A percentile compares a stretch with the other conserved stretches of the same genome.
These are phyloP conservation scores for Brotula barbata DNA, from an alignment of 2,797 vertebrate species.

Conservation along the genomic window DNA sequence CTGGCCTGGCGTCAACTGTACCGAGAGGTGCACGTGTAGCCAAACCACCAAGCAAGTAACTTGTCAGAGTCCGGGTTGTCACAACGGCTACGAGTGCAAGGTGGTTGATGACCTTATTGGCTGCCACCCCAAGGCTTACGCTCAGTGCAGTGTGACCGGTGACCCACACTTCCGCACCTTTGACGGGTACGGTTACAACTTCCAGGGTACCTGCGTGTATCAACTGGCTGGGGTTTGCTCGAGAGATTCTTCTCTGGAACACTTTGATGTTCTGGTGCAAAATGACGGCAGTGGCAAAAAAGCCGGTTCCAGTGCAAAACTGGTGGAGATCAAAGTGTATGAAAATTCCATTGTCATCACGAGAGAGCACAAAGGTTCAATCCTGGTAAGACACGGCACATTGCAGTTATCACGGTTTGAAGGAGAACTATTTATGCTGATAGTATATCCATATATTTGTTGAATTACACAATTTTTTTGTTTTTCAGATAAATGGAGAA, in stretches of 20 bases:
- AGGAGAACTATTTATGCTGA: neutral
- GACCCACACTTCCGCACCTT: slow-evolving; percentile 67
- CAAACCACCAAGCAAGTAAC: slow-evolving; percentile 50
- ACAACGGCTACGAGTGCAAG: slow-evolving; percentile 54
- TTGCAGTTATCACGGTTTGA: neutral
- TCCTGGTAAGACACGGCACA: slow-evolving; percentile 25
- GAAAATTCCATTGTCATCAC: slow-evolving; percentile 57
- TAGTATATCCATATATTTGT: neutral
- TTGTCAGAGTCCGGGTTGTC: slow-evolving; percentile 64
- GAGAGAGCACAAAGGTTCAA: slow-evolving; percentile 49
- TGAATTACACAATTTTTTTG: slow-evolving; percentile 3
- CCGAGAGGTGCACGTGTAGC: slow-evolving; percentile 65
- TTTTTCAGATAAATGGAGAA: slow-evolving; percentile 44
- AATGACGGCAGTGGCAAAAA: slow-evolving; percentile 62
- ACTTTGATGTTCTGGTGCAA: slow-evolving; percentile 77
- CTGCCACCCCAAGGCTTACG: slow-evolving; percentile 43
- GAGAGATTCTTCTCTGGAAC: slow-evolving; percentile 45
- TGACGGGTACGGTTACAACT: slow-evolving; percentile 52
- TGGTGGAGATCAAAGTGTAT: slow-evolving; percentile 70
- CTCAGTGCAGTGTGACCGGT: slow-evolving; percentile 44
- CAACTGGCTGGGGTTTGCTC: slow-evolving; percentile 71
- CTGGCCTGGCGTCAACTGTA: slow-evolving; percentile 68
- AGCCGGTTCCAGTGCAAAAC: slow-evolving; percentile 64
- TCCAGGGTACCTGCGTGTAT: slow-evolving; percentile 83
- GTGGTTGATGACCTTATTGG: slow-evolving; percentile 35